phyloP scores from a whole-genome alignment of 2,888 invertebrate genomes.

The Daptonema setosum region DNA sequence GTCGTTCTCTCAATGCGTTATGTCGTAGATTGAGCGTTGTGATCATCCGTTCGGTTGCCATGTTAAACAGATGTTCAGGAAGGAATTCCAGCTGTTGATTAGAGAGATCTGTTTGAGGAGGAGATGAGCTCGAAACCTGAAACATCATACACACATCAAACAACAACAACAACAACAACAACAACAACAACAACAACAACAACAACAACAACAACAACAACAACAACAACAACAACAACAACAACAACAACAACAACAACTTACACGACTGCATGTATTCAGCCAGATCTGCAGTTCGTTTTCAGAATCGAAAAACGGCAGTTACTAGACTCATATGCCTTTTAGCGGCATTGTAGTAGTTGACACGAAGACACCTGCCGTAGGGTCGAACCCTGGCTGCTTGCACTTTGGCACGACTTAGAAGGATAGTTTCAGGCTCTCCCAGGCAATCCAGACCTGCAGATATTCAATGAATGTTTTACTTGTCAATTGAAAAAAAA shows the following conservation, averaged over 20 bases:
- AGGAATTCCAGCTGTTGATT: conserved; percentile 30
- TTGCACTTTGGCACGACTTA: conserved; percentile 9
- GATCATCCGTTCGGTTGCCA: conserved; percentile 12
- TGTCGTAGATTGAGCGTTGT: conserved; percentile 28
- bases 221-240: conserved; percentile 4
- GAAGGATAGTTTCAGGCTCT: conserved; percentile 9
- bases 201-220: not conserved
- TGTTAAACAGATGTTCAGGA: conserved; percentile 29
- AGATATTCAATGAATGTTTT: conserved; percentile 1
- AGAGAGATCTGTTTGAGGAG: conserved; percentile 30
- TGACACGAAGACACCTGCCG: conserved; percentile 7
- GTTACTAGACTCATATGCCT: too few relatives aligned
- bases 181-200: not conserved
- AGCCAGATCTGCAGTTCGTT: conserved; percentile 6
- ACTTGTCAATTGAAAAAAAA: too few relatives aligned
- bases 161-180: not conserved
- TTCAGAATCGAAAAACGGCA: conserved; percentile 6
- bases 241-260: not conserved
- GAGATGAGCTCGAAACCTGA: conserved; percentile 27
- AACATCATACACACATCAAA: not conserved
- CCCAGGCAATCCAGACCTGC: conserved; percentile 4
- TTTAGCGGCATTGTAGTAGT: not conserved
- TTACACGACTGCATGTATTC: conserved; percentile 1
- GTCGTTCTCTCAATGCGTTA: conserved; percentile 21
- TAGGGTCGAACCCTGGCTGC: conserved; percentile 2